These are phyloP conservation scores for Dione vanillae DNA, from an alignment of 2,888 invertebrate genomes.

Conservation along the genomic window DNA sequence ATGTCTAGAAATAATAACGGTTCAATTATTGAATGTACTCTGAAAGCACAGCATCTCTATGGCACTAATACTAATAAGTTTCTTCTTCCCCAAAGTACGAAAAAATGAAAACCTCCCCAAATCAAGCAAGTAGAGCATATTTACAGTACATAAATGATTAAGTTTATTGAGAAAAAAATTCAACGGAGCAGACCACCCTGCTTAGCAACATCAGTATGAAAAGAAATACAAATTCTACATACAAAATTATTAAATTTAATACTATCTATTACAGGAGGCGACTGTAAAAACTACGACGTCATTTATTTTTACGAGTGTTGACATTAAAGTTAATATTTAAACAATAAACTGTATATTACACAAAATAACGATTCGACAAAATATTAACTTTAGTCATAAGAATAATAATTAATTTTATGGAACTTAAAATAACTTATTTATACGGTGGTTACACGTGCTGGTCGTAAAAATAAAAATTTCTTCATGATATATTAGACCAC, in stretches of 20 bases:
- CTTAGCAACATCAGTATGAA: slow-evolving; percentile 2
- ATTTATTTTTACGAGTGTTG: slow-evolving; percentile 13
- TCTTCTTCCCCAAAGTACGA: too few relatives aligned
- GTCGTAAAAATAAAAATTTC: not conserved
- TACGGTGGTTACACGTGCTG: not conserved
- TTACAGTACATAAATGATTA: too few relatives aligned
- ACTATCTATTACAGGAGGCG: slow-evolving; percentile 12
- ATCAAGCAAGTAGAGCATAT: too few relatives aligned
- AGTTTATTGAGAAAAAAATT: not conserved
- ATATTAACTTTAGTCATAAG: not conserved
- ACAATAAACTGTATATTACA: slow-evolving; percentile 7
- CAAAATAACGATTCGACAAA: not conserved
- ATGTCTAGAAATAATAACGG: too few relatives aligned
- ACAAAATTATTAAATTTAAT: slow-evolving; percentile 23
- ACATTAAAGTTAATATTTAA: slow-evolving; percentile 10
- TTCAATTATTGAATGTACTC: too few relatives aligned
- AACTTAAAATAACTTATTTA: not conserved
- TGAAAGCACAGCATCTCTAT: too few relatives aligned
- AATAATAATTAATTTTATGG: slow-evolving; percentile 14
- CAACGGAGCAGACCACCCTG: slow-evolving; percentile 11
- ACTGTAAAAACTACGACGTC: slow-evolving; percentile 11
- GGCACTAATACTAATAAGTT: too few relatives aligned
- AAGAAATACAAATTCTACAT: slow-evolving; percentile 2
- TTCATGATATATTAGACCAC: not conserved
- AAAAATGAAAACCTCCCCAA: too few relatives aligned